Evolutionary conservation across 1,140 invertebrate species (phyloP), one percentile per base, ranked within the genome.

Genomic region (Steinernema khuongi): DNA sequence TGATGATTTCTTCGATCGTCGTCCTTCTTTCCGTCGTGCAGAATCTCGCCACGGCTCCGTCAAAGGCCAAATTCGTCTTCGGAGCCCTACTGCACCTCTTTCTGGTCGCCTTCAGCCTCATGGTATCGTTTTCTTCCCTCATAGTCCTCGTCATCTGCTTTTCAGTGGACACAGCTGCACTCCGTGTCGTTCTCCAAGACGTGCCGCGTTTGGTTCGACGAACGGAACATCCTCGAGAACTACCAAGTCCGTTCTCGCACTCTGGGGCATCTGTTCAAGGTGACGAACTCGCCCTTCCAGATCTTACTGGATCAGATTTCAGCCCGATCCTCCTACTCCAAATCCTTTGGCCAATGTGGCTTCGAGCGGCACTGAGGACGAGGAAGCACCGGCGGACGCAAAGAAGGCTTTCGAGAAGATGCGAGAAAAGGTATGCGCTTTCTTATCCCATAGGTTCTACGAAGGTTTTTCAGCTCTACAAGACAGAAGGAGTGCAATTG

Each of bases 1-100:
- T 60, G 50, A 60, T 60, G 50, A 60, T 60, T 60, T 22, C 19
- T 22, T 60, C 50, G 50, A 60, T 60, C 50, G 50, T 60, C 50
- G 7, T 60, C 50, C 50, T 60, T 22, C 7, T 60, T 14, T n/a
- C 50, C 14, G 4, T 60, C 50, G 50, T 60, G 4, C 50, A 60
- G 50, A 7, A 22, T n/a, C 19, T 60, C 50, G 50, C 11, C 14
- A 60, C 19, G 50, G 26, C 11, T 26, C 4, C 11, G 4, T 60
- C 50, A 60, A 11, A 4, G 19, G 2, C 26, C 4, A 7, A 22
- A 60, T 60, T 22, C 50, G 7, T 26, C 11, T 60, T 60, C 22
- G 50, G 50, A 60, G 50, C 50, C 4, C 4, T 60, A n/a, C 11
- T 60, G 14, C 50, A 60, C 22, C 4, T 26, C 26, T 60, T 60